Evolutionary conservation across 2,888 invertebrate species (phyloP).

Genomic region (Cataglyphis rosenhaueri): DNA sequence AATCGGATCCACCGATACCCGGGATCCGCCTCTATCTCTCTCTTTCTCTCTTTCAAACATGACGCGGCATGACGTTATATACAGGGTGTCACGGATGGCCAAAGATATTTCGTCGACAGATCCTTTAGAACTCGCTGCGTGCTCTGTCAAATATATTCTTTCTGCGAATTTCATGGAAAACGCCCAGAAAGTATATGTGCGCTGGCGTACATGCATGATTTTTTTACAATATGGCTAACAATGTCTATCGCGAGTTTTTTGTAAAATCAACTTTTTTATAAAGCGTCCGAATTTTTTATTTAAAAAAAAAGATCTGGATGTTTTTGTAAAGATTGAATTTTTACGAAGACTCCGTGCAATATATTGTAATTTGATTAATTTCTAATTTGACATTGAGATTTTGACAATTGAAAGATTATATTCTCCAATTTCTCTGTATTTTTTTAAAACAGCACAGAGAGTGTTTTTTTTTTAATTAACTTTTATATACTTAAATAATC

Average conservation of each 20-base stretch:
- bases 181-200: neutral
- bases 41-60: neutral
- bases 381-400: neutral
- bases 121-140: neutral
- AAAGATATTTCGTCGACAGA: constrained; percentile 22
- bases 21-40: constrained; percentile 14
- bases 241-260: neutral
- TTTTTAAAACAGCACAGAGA: neutral
- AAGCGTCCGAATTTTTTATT: neutral
- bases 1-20: neutral
- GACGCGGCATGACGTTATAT: neutral
- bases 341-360: too few relatives aligned
- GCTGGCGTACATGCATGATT: neutral
- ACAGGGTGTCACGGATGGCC: neutral
- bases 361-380: neutral
- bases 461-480: neutral
- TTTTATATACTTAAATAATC: neutral
- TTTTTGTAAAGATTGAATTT: too few relatives aligned
- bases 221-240: neutral
- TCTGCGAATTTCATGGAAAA: neutral
- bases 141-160: neutral
- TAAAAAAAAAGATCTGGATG: too few relatives aligned
- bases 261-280: neutral
- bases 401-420: neutral
- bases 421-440: neutral